Percentiles rank a stretch among this genome's conserved stretches.
phyloP scores from a whole-genome alignment of 2,797 vertebrate genomes.

The Setipinna tenuifilis region DNA sequence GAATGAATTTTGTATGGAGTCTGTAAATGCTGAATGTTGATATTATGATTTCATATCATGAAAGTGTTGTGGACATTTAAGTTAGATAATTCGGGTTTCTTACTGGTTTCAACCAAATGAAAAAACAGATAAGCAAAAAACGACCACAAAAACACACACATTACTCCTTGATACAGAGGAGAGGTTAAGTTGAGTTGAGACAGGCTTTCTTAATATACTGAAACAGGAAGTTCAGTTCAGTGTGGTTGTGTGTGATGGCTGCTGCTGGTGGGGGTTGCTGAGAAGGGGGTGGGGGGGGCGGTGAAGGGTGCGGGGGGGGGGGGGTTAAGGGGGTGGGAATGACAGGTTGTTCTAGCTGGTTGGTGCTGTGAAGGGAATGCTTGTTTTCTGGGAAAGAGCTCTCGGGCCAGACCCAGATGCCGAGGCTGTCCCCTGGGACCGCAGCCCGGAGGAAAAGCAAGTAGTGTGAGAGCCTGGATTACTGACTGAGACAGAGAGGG shows the following conservation, averaged over 20 bases:
- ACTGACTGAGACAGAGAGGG: slow-evolving; percentile 9
- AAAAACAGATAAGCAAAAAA: no score
- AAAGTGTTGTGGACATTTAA: no score
- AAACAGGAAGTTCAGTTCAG: background rate
- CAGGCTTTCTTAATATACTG: no score
- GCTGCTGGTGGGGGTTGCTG: background rate
- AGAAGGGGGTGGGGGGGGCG: slow-evolving; percentile 12
- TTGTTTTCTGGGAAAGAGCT: slow-evolving; percentile 92
- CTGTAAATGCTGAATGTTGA: background rate
- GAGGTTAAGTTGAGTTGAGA: no score
- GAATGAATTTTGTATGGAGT: background rate
- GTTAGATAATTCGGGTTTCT: no score
- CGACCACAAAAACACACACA: no score
- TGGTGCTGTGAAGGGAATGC: slow-evolving; percentile 75
- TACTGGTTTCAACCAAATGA: no score
- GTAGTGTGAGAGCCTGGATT: slow-evolving; percentile 68
- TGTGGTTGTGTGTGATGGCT: background rate
- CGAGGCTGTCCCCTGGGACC: slow-evolving; percentile 80
- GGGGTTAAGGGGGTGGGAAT: slow-evolving; percentile 63
- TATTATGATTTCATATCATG: no score
- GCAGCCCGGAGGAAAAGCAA: slow-evolving; percentile 77
- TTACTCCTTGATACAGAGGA: no score
- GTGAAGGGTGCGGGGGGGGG: slow-evolving; percentile 10
- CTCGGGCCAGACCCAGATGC: slow-evolving; percentile 89
- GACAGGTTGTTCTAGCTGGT: slow-evolving; percentile 71